Conservation (phyloP, 1,140 invertebrate species). For the Trichonephila inaurata region DNA sequence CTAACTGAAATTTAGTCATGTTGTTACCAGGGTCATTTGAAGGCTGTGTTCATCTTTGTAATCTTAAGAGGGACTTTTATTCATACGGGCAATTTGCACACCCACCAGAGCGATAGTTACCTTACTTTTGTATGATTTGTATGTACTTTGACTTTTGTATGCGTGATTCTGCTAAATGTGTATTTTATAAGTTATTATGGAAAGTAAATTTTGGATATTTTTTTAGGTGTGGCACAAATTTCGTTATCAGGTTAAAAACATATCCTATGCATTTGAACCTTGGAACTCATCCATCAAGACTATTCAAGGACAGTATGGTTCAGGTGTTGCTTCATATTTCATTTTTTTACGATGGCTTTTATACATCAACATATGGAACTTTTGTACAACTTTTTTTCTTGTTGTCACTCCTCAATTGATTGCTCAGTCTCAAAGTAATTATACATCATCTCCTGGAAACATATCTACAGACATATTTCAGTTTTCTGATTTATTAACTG, state of each 20-base stretch:
- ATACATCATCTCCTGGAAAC: background rate
- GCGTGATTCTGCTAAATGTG: background rate
- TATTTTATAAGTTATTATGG: background rate
- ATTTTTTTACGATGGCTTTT: slow-evolving; percentile 98
- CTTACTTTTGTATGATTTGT: no score
- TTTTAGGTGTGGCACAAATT: slow-evolving; percentile 65
- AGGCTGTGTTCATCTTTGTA: no score
- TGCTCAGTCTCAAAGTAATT: background rate
- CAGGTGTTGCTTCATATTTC: slow-evolving; percentile 98
- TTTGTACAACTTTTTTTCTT: slow-evolving; percentile 91
- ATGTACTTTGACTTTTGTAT: background rate
- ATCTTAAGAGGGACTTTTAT: no score
- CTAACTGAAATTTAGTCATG: no score
- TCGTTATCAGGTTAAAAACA: slow-evolving; percentile 38
- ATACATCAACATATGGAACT: slow-evolving; percentile 96
- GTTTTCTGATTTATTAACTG: slow-evolving; percentile 44
- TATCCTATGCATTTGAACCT: slow-evolving; percentile 46
- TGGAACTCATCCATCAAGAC: slow-evolving; percentile 78
- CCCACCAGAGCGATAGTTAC: no score
- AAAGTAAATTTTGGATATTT: background rate
- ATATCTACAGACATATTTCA: background rate
- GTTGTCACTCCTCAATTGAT: slow-evolving; percentile 88
- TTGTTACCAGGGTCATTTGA: no score
- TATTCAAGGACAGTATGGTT: slow-evolving; percentile 90
- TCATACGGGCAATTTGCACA: no score